Conservation (phyloP, 2,888 invertebrate species). For the Mesorhabditis belari region DNA sequence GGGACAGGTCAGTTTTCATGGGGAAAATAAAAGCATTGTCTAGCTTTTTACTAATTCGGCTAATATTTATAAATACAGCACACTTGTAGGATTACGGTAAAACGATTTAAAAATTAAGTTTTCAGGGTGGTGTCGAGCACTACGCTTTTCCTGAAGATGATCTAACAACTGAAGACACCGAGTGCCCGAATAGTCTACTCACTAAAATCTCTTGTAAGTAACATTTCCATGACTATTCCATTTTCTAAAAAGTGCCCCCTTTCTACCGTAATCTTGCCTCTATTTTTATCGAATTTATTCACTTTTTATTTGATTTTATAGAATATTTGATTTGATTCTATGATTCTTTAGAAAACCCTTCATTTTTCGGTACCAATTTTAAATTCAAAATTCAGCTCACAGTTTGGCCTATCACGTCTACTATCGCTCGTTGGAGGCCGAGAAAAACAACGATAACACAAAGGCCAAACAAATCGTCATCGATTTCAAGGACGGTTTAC, state of each 20-base stretch:
- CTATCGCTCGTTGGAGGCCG: constrained; percentile 16
- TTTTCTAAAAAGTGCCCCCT: background rate
- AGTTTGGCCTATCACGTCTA: constrained; percentile 19
- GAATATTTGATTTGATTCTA: background rate
- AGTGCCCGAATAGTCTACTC: constrained; percentile 13
- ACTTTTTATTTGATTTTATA: no score
- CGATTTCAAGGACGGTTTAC: constrained; percentile 12
- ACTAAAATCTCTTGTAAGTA: constrained; percentile 17
- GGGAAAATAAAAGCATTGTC: background rate
- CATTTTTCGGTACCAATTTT: no score
- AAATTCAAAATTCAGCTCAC: constrained; percentile 6
- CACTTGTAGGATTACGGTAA: background rate
- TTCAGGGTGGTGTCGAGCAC: constrained; percentile 30
- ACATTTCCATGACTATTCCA: background rate
- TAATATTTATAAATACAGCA: background rate
- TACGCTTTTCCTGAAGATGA: constrained; percentile 50
- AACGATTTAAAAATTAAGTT: constrained; percentile 7
- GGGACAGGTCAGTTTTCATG: background rate
- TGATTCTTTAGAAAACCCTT: background rate
- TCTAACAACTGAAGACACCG: constrained; percentile 7
- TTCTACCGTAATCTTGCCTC: no score
- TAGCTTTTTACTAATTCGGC: no score
- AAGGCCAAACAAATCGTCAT: constrained; percentile 6
- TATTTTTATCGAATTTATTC: no score
- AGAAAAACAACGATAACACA: constrained; percentile 4